These are phyloP conservation scores for Ophioderma brevispina DNA, from an alignment of 35 echinoderm and acorn worm species.

Conservation along the genomic window DNA sequence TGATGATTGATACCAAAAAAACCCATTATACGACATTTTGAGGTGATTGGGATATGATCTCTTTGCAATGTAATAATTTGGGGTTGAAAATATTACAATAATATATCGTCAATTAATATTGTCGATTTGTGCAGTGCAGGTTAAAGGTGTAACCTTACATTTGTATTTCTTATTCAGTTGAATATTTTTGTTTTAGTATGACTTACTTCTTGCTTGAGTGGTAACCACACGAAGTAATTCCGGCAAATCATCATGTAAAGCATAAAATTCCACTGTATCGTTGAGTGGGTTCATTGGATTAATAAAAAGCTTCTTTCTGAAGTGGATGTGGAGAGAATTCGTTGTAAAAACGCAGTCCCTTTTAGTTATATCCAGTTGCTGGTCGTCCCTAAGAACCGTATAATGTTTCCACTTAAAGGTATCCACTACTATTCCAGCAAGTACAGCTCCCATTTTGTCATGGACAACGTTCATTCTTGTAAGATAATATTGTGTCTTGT, in stretches of 20 bases:
- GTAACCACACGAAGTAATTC: background rate
- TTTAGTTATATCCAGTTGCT: background rate
- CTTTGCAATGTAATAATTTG: too few species aligned
- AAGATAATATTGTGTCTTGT: background rate
- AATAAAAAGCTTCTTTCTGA: background rate
- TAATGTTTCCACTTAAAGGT: background rate
- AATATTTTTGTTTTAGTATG: background rate
- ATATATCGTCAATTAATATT: too few species aligned
- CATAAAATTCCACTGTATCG: background rate
- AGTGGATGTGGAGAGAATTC: background rate
- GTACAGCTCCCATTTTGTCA: background rate
- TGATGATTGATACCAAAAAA: too few species aligned
- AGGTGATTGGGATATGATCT: too few species aligned
- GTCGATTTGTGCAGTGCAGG: too few species aligned
- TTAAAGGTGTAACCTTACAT: too few species aligned
- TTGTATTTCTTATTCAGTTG: too few species aligned
- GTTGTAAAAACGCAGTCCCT: background rate
- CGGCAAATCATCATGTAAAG: background rate
- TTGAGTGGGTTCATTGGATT: background rate
- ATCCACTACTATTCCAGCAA: background rate
- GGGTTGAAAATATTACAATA: too few species aligned
- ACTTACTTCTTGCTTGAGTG: background rate
- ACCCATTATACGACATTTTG: too few species aligned
- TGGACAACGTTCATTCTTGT: background rate
- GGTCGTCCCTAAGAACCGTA: background rate